Conservation (phyloP, 2,888 invertebrate genomes). For the Ischnus inquisitorius region DNA sequence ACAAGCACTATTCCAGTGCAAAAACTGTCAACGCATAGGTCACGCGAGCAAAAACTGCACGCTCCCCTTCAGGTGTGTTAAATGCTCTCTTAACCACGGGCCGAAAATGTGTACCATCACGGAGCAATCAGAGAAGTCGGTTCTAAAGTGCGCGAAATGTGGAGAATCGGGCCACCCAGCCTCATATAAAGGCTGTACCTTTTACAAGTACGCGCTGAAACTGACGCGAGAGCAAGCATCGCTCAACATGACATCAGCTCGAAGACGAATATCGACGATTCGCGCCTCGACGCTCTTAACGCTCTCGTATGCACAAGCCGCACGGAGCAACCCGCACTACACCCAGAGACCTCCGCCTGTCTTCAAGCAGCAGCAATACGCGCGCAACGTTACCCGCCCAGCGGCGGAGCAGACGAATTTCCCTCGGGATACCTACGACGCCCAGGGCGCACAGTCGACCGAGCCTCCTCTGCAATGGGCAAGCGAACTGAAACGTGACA, state of each 20-base stretch:
- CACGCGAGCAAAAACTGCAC: conserved; percentile 14
- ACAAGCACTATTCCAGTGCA: conserved; percentile 9
- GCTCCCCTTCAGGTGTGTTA: background rate
- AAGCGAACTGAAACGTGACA: background rate
- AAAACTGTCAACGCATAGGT: background rate
- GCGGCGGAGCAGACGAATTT: too few relatives aligned
- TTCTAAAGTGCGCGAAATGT: conserved; percentile 41
- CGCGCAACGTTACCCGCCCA: background rate
- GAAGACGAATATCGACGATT: background rate
- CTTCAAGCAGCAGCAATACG: background rate
- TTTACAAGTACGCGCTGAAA: conserved; percentile 11
- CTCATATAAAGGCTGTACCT: conserved; percentile 48
- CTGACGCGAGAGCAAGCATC: conserved; percentile 6
- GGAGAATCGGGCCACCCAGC: too few relatives aligned
- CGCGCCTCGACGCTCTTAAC: background rate
- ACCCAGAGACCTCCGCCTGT: background rate
- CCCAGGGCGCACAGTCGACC: background rate
- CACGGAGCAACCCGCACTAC: background rate
- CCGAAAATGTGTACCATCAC: background rate
- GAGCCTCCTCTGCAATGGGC: background rate
- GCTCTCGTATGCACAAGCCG: background rate
- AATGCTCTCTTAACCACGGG: background rate
- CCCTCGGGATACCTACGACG: too few relatives aligned
- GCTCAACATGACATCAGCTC: background rate
- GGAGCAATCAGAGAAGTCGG: background rate